These are phyloP conservation scores for Drosophila paramelanica DNA, from an alignment of 2,888 invertebrate species.

Conservation along the genomic window DNA sequence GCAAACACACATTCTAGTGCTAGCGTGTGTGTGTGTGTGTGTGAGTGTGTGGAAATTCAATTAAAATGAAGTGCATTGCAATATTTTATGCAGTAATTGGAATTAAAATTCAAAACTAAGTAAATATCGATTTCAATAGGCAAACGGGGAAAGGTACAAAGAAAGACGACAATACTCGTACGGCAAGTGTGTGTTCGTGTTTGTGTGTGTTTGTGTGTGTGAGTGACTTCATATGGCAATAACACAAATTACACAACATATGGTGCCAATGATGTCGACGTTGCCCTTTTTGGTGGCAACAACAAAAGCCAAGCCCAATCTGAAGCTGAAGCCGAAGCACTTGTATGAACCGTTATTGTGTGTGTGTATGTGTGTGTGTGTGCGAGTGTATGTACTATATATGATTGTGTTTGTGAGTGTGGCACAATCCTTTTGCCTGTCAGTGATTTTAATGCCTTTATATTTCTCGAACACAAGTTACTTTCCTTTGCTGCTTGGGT, in stretches of 20 bases:
- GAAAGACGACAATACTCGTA: conserved; percentile 34
- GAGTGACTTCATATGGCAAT: conserved; percentile 82
- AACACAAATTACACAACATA: conserved; percentile 85
- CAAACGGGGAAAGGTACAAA: conserved; percentile 26
- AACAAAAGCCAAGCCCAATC: conserved; percentile 54
- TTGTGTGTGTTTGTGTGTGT: conserved; percentile 18
- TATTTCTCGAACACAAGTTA: conserved; percentile 74
- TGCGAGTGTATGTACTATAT: conserved; percentile 22
- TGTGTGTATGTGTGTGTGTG: conserved; percentile 13
- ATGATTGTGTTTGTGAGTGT: conserved; percentile 41
- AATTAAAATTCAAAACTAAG: conserved; percentile 79
- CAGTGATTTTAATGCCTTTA: conserved; percentile 83
- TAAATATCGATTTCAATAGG: conserved; percentile 70
- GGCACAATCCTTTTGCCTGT: conserved; percentile 78
- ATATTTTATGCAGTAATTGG: conserved; percentile 75
- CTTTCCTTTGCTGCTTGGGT: conserved; percentile 41
- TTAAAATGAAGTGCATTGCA: conserved; percentile 76
- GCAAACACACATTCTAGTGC: conserved; percentile 38
- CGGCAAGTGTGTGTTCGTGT: conserved; percentile 7
- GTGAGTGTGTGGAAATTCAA: conserved; percentile 61
- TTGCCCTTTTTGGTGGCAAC: conserved; percentile 79
- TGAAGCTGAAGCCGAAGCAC: conserved; percentile 46
- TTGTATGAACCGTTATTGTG: conserved; percentile 54
- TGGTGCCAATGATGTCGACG: conserved; percentile 84
- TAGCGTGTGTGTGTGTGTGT: conserved; percentile 20